phyloP scores from a whole-genome alignment of 1,140 invertebrate species.

The Lasioglossum albipes region DNA sequence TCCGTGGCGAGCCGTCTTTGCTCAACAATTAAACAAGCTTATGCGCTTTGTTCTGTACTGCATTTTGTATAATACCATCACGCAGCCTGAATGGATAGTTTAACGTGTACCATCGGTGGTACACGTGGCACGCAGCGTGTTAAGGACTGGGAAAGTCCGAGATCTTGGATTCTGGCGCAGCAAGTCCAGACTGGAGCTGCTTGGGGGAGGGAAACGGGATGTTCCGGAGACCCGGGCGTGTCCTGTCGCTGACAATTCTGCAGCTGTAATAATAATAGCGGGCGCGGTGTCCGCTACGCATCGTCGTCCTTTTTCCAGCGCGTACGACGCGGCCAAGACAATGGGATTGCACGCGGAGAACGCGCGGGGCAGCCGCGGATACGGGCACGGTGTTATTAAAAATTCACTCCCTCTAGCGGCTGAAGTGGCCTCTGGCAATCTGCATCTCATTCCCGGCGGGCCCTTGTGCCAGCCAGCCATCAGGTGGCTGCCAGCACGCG shows the following conservation, averaged over 20 bases:
- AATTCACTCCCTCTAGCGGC: slow-evolving; percentile 78
- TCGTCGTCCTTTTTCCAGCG: slow-evolving; percentile 61
- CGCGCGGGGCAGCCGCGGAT: slow-evolving; percentile 64
- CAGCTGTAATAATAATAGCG: slow-evolving; percentile 72
- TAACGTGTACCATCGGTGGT: too few relatives aligned
- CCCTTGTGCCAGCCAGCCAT: slow-evolving; percentile 66
- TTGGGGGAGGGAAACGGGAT: too few relatives aligned
- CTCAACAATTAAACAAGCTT: too few relatives aligned
- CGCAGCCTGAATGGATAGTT: too few relatives aligned
- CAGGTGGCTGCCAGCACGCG: slow-evolving; percentile 61
- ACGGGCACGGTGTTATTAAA: slow-evolving; percentile 78
- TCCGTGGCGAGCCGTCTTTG: too few relatives aligned
- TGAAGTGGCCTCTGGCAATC: slow-evolving; percentile 80
- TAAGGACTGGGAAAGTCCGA: too few relatives aligned
- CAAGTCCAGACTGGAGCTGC: too few relatives aligned
- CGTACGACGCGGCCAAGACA: slow-evolving; percentile 70
- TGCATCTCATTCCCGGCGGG: slow-evolving; percentile 79
- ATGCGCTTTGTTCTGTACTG: too few relatives aligned
- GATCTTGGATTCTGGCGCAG: too few relatives aligned
- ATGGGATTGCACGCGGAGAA: slow-evolving; percentile 72
- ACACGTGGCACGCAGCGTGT: too few relatives aligned
- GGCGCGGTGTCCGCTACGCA: slow-evolving; percentile 52
- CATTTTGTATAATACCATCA: too few relatives aligned
- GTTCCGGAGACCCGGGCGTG: slow-evolving; percentile 19
- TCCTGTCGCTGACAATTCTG: slow-evolving; percentile 63